Conservation (phyloP, 2,888 invertebrate genomes). For the Tenthredo amoena region DNA sequence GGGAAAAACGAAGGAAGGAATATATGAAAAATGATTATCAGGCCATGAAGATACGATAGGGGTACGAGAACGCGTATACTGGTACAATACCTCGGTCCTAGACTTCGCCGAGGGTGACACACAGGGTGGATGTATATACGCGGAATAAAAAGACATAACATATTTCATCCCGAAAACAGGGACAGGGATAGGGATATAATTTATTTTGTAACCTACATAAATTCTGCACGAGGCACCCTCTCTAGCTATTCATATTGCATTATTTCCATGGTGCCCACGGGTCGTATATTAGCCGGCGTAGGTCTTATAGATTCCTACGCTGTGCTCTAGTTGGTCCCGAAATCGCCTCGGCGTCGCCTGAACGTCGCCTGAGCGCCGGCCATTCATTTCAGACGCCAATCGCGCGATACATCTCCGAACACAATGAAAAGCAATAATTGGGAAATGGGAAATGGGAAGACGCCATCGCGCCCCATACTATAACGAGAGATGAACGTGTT, state of each 20-base stretch:
- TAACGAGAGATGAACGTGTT: constrained; percentile 46
- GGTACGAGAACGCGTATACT: constrained; percentile 8
- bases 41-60: constrained; percentile 1
- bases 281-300: constrained; percentile 43
- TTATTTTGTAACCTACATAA: constrained; percentile 52
- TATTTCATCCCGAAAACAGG: constrained; percentile 46
- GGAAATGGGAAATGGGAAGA: constrained; percentile 48
- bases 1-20: not conserved
- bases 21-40: constrained; percentile 23
- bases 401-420: constrained; percentile 50
- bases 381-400: constrained; percentile 50
- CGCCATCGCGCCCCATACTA: constrained; percentile 15
- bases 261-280: constrained; percentile 48
- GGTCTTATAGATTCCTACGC: constrained; percentile 44
- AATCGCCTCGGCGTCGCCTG: constrained; percentile 16
- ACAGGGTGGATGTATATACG: constrained; percentile 11
- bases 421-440: constrained; percentile 52
- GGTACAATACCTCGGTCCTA: constrained; percentile 17
- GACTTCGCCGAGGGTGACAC: constrained; percentile 29
- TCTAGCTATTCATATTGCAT: constrained; percentile 53
- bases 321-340: constrained; percentile 18
- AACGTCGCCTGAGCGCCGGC: constrained; percentile 41
- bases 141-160: constrained; percentile 48
- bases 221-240: constrained; percentile 45
- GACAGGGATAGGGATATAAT: constrained; percentile 51